A percentile compares a stretch with the other conserved stretches of the same genome.
Evolutionary conservation across 2,113 vertebrate species (phyloP).

Genomic region (Lonchura striata): DNA sequence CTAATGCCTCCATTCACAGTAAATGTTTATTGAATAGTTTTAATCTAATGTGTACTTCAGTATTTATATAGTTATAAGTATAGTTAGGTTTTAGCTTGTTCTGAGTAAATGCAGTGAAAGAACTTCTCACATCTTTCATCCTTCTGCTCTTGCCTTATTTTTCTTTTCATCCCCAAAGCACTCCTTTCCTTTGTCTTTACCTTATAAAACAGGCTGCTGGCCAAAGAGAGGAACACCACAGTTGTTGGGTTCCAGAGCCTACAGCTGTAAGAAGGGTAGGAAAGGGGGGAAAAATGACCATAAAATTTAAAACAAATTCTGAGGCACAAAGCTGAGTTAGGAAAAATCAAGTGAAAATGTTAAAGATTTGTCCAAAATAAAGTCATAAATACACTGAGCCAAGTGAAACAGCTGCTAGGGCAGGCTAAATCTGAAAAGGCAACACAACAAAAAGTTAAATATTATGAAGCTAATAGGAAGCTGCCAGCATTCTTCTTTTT

Average conservation of each 20-base stretch:
- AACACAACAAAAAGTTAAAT: slow-evolving; percentile 51
- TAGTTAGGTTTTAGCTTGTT: slow-evolving; percentile 70
- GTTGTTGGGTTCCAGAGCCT: slow-evolving; percentile 61
- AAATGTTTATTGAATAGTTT: slow-evolving; percentile 81
- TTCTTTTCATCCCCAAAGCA: neutral
- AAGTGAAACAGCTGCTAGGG: slow-evolving; percentile 79
- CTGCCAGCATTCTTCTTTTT: slow-evolving; percentile 16
- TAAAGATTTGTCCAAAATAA: slow-evolving; percentile 80
- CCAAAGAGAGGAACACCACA: slow-evolving; percentile 37
- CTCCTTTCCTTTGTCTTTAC: slow-evolving; percentile 29
- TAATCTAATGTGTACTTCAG: slow-evolving; percentile 74
- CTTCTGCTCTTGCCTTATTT: neutral
- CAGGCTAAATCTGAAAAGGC: slow-evolving; percentile 64
- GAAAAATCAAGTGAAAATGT: slow-evolving; percentile 78
- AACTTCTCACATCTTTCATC: neutral
- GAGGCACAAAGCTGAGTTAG: slow-evolving; percentile 67
- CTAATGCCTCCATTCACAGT: slow-evolving; percentile 84
- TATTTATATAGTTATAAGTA: slow-evolving; percentile 71
- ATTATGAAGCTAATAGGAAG: slow-evolving; percentile 46
- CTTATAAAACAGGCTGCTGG: slow-evolving; percentile 26
- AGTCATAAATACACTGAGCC: slow-evolving; percentile 76
- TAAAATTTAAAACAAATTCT: slow-evolving; percentile 85
- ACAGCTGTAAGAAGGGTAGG: slow-evolving; percentile 67
- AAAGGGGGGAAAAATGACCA: slow-evolving; percentile 2
- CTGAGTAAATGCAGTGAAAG: slow-evolving; percentile 47